Evolutionary conservation across 2,888 invertebrate genomes (phyloP).

Genomic region (Prenolepis imparis): DNA sequence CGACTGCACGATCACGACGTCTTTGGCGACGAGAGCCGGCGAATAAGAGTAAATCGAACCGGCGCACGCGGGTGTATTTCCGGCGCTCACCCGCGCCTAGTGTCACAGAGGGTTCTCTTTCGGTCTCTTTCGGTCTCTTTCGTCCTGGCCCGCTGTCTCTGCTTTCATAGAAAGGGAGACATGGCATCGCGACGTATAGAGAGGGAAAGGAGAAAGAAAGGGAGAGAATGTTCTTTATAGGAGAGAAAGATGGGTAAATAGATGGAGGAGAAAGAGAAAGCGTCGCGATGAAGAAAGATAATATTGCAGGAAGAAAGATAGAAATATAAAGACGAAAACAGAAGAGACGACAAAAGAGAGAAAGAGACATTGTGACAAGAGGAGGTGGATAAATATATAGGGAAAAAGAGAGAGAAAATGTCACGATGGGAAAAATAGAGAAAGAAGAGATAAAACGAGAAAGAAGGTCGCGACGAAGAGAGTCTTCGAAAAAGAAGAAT

Average conservation of each 20-base stretch:
- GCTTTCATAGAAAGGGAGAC: constrained; percentile 23
- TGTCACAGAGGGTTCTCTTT: constrained; percentile 43
- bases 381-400: background rate
- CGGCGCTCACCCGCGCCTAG: constrained; percentile 70
- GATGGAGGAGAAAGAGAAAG: background rate
- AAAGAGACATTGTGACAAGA: constrained; percentile 16
- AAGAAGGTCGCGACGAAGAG: background rate
- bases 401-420: constrained; percentile 14
- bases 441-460: background rate
- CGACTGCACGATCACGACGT: constrained; percentile 28
- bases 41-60: constrained; percentile 69
- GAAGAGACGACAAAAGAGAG: background rate
- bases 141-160: constrained; percentile 44
- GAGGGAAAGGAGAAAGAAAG: constrained; percentile 22
- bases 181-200: constrained; percentile 23
- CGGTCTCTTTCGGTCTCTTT: constrained; percentile 37
- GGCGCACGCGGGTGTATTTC: constrained; percentile 69
- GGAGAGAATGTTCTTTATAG: background rate
- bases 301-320: background rate
- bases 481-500: background rate
- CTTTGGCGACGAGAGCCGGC: constrained; percentile 46
- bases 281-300: background rate
- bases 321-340: background rate
- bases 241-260: background rate
- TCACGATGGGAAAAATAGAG: background rate